Base-by-base conservation (phyloP, 2,113 vertebrate genomes). In the Perca flavescens region DNA sequence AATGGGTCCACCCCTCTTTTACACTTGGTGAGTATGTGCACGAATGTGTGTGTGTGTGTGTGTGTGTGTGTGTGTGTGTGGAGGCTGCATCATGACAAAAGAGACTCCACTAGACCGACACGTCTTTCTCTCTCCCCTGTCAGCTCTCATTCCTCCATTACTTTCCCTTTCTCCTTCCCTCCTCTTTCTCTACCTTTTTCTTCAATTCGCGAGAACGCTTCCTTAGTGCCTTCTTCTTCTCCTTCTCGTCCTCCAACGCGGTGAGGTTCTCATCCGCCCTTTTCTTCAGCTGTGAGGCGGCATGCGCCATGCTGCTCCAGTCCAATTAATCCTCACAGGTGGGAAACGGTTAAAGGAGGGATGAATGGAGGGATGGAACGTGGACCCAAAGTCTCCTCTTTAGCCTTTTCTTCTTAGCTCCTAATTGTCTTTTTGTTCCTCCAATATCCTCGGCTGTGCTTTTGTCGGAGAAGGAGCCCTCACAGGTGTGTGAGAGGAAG, bases 241-340 rank as follows among this genome's bases (percentile, higher is more conserved):
- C 97, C 94, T 97, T 97, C 93, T 96, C 95, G 3, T 99, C 98
- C 89, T 99, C 98, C 19, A 95, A 97, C 36, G 96, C 95, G 78
- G 95, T 96, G 86, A 99, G 96, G 91, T 99, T 98, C 94, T 98
- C 95, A 92, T 99, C 98, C 87, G 97, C 96, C 94, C 92, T 99
- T 91, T 99, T 99, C 97, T 99, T 99, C 89, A 99, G 94, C 94
- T 98, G 97, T 31, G 97, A 99, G 83, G 98, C 98, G 54, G 98
- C 98, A 43, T 99, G 98, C 96, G 98, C 98, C 98, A 99, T 99
- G 95, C 93, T 94, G 95, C 95, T 83, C 79, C 93, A 25, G 83
- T 62, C 74, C 79, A 74, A 92, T 94, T 94, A 95, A 96, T 96
- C 96, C 96, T 93, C 93, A 91, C 87, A 92, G 88, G 91, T 91